Percentiles rank a stretch among this genome's conserved stretches.
These are phyloP conservation scores for Tipula confusa DNA, from an alignment of 2,888 invertebrate genomes.

Conservation along the genomic window DNA sequence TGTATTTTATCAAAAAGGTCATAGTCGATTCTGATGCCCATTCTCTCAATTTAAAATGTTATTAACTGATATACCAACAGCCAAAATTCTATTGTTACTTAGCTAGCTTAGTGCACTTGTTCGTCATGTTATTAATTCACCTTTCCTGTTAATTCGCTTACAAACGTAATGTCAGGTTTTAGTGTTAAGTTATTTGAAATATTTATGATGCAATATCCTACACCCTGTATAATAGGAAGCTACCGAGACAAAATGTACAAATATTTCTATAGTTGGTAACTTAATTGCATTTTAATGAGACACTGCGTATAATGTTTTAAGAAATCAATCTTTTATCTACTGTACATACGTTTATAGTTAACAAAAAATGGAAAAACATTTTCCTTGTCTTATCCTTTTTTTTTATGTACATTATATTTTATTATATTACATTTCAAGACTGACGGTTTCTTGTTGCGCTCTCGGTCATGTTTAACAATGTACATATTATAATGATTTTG, in stretches of 20 bases:
- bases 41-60: no score
- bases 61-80: no score
- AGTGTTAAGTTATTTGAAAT: no score
- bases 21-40: no score
- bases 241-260: background rate
- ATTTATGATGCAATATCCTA: no score
- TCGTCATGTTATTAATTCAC: no score
- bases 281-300: background rate
- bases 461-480: background rate
- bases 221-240: no score
- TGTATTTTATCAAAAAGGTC: no score
- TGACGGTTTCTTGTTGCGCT: conserved; percentile 15
- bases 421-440: background rate
- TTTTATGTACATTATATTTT: conserved; percentile 6
- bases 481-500: background rate
- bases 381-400: background rate
- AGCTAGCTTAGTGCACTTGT: no score
- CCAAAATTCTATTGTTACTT: no score
- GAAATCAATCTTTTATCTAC: background rate
- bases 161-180: no score
- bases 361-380: background rate
- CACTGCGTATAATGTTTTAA: background rate
- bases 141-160: no score
- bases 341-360: background rate
- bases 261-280: background rate